These are phyloP conservation scores for Hypotaenidia okinawae DNA, from an alignment of 2,797 vertebrate genomes.

Conservation along the genomic window DNA sequence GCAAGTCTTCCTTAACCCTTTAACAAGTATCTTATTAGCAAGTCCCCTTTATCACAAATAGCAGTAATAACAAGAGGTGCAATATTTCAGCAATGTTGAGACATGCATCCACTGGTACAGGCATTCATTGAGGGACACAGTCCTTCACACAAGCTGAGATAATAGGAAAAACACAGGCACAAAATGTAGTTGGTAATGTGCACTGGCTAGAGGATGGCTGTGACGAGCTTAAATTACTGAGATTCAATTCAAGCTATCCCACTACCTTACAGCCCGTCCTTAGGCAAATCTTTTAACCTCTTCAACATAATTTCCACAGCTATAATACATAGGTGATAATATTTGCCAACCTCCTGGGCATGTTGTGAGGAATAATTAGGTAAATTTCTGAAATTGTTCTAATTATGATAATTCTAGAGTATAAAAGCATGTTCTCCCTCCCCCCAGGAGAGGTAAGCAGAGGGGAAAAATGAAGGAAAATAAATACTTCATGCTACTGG, in stretches of 20 bases:
- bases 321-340: neutral
- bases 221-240: neutral
- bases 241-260: neutral
- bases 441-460: neutral
- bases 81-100: no score
- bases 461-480: neutral
- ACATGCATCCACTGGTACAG: no score
- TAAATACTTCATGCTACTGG: neutral
- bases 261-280: neutral
- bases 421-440: neutral
- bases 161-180: neutral
- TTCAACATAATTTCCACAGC: neutral
- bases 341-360: neutral
- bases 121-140: no score
- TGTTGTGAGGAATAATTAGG: neutral
- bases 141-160: neutral
- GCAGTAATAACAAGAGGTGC: no score
- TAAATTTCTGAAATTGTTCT: neutral
- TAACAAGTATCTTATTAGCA: no score
- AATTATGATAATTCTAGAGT: neutral
- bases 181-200: neutral
- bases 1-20: no score
- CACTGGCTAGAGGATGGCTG: neutral
- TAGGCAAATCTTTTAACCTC: conserved; percentile 1
- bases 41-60: no score